Base-by-base conservation (phyloP, 2,888 invertebrate genomes). In the Tenthredo scrophulariae region DNA sequence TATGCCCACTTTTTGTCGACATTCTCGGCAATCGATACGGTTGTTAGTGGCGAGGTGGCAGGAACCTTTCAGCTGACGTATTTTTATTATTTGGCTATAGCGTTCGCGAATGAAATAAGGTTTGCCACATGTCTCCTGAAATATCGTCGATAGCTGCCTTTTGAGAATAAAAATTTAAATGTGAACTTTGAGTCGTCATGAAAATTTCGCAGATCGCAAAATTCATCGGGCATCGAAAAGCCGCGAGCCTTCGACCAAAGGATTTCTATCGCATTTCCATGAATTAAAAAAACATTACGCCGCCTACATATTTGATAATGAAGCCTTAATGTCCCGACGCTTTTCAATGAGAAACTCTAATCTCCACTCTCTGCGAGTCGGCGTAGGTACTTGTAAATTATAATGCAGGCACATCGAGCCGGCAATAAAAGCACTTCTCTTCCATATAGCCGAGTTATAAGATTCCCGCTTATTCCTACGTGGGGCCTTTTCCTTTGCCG, bases 221-320 rank as follows among this genome's bases (percentile, higher is more conserved):
- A 67, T 15, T 67, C 33, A 67, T 29, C 33, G 67, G 18, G 26
- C 29, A 13, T 29, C 1, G 29, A 29, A 29, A 9, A 22, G 29
- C 46, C 3, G 15, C 6, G 13, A 67, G 33, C 10, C 18, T 33
- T 33, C 33, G 10, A 33, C 33, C 33, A 33, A 67, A 67, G 67
- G 18, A 6, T 18, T 33, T 15, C 26, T 75, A 75, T 26, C 26
- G 26, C 7, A 15, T 79, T 62, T 62, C 4, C 7, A 4, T n/a
- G 62, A 40, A 80, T 80, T 80, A 33, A 80, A 62, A 80, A 80
- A 80, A 58, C 80, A 62, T 62, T 37, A 58, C n/a, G 3, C n/a
- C 15, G 13, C 62, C 6, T 77, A 40, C 46, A 77, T 77, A 54
- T 77, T 77, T 77, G 18, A 77, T 77, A 54, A 18, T 54, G 33